Conservation (phyloP, 2,888 invertebrate genomes). For the Drosophila mimetica region DNA sequence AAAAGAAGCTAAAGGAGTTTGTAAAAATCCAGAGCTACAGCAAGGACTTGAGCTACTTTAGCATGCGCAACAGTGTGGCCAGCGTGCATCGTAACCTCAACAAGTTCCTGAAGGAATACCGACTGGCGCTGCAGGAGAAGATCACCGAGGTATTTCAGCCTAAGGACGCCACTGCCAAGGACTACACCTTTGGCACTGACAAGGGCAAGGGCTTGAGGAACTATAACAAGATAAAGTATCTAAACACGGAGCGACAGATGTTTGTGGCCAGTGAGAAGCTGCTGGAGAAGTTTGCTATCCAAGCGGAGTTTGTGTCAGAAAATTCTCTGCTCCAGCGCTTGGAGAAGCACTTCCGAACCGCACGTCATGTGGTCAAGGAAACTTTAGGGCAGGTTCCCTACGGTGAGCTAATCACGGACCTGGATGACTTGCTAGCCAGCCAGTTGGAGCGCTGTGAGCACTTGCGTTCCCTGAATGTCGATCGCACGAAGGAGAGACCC, state of each 20-base stretch:
- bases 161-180: conserved; percentile 80
- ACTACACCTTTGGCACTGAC: conserved; percentile 78
- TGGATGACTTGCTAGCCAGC: conserved; percentile 88
- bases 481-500: conserved; percentile 85
- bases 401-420: conserved; percentile 86
- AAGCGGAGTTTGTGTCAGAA: conserved; percentile 13
- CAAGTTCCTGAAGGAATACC: conserved; percentile 94
- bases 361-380: conserved; percentile 88
- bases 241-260: conserved; percentile 78
- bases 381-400: conserved; percentile 87
- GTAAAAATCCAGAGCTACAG: conserved; percentile 98
- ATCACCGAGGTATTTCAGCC: conserved; percentile 84
- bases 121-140: conserved; percentile 85
- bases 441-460: conserved; percentile 89
- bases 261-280: conserved; percentile 81
- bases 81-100: conserved; percentile 94
- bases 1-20: conserved; percentile 95
- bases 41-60: conserved; percentile 96
- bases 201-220: conserved; percentile 82
- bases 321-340: conserved; percentile 72
- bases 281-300: conserved; percentile 56
- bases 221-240: conserved; percentile 76
- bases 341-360: conserved; percentile 86
- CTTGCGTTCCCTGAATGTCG: conserved; percentile 85
- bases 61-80: conserved; percentile 94